Conservation (phyloP, 1,140 invertebrate genomes). For the Drosophila sulfurigaster region DNA sequence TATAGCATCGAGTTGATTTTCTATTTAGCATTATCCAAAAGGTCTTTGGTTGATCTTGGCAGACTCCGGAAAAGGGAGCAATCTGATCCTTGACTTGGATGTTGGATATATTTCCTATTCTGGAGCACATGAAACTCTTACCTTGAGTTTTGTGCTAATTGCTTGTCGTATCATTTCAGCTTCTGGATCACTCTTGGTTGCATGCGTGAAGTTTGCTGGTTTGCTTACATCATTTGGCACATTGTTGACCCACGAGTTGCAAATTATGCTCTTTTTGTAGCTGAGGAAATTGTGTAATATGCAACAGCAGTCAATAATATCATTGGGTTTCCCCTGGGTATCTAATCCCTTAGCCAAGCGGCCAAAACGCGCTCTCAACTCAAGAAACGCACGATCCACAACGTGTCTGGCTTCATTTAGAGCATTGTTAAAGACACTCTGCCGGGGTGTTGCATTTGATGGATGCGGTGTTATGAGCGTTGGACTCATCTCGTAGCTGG, state of each 20-base stretch:
- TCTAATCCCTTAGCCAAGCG: not conserved
- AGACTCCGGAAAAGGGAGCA: constrained; percentile 98
- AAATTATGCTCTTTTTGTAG: not conserved
- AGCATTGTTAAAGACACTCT: not conserved
- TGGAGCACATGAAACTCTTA: constrained; percentile 75
- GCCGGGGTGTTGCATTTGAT: too few species aligned
- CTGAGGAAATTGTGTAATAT: constrained; percentile 15
- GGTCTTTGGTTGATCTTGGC: constrained; percentile 99
- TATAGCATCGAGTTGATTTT: constrained; percentile 29
- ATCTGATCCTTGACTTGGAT: constrained; percentile 93
- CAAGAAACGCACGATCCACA: not conserved
- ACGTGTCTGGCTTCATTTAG: not conserved
- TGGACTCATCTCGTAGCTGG: not conserved
- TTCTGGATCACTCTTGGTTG: not conserved
- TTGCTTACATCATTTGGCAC: not conserved
- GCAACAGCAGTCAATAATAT: constrained; percentile 2
- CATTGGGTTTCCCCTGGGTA: not conserved
- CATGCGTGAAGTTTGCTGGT: not conserved
- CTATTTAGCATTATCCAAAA: constrained; percentile 89
- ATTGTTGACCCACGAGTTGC: not conserved
- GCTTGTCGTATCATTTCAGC: too few species aligned
- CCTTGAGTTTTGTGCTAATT: constrained; percentile 86
- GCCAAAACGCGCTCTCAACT: not conserved
- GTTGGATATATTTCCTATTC: not conserved
- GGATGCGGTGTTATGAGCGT: constrained; percentile 5